A percentile compares a stretch with the other conserved stretches of the same genome.
phyloP scores from a whole-genome alignment of 2,113 vertebrate species.

The Dicaeum eximium region DNA sequence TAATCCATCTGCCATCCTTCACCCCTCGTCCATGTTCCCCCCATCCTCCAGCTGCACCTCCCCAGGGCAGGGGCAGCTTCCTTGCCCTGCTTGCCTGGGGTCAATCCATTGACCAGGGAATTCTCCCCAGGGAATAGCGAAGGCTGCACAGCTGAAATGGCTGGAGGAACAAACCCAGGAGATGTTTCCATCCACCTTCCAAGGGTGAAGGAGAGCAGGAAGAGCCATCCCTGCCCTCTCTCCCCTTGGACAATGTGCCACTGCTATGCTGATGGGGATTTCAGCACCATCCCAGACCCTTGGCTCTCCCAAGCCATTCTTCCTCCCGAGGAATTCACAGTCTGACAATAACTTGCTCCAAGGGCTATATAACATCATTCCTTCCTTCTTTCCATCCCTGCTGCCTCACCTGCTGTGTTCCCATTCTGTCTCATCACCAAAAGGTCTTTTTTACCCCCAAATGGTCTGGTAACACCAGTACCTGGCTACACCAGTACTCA shows the following conservation, averaged over 20 bases:
- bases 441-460: background rate
- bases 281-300: background rate
- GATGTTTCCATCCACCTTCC: background rate
- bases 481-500: background rate
- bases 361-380: background rate
- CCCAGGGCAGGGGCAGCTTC: background rate
- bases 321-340: background rate
- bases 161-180: background rate
- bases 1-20: background rate
- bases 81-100: rapidly evolving
- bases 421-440: background rate
- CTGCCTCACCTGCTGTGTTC: background rate
- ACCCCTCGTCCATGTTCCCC: background rate
- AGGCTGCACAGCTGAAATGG: background rate
- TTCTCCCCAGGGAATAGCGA: background rate
- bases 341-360: background rate
- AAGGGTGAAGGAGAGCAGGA: background rate
- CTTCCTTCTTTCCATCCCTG: background rate
- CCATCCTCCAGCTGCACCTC: background rate
- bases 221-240: background rate
- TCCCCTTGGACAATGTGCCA: background rate
- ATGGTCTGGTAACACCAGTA: background rate
- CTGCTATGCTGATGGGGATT: background rate
- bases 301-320: background rate
- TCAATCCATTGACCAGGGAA: background rate